Base-by-base conservation (phyloP, 2,888 invertebrate genomes). In the Xestia c-nigrum region DNA sequence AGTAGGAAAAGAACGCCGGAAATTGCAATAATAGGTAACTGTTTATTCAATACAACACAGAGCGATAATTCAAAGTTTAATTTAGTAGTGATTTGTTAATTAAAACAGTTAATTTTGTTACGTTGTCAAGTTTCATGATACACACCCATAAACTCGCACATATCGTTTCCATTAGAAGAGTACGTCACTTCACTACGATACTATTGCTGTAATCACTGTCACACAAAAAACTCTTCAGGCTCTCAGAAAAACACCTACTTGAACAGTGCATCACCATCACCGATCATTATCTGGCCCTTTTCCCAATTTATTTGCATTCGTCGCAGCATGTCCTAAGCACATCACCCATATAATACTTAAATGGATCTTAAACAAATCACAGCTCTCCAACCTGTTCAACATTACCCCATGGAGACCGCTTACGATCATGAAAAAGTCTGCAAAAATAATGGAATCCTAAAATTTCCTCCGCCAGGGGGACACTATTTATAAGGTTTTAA, bases 401-500 rank as follows among this genome's bases (percentile, higher is more conserved):
- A 85, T 68, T 74, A 86, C 80, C 85, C 89, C 90, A 79, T n/a
- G 12, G 84, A 88, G 91, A 87, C 86, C 88, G 83, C 86, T 90
- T 90, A 90, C 89, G 88, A 89, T 90, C 90, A 88, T 88, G 90
- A 91, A 92, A 92, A 94, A 92, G 90, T 89, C 88, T 87, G 87
- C 90, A 89, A 89, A 89, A 89, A 89, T 90, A 90, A 90, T 89
- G 91, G 91, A 92, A 93, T 92, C 90, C 91, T 90, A 90, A 92
- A 93, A 93, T 92, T 93, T 85, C 89, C 87, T 89, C 92, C 91
- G 83, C 73, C 80, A 64, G 81, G 92, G 93, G 93, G 93, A 92
- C 93, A 94, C 94, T 95, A 94, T 94, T 94, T 94, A 94, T 93
- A 94, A 93, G 93, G 91, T 94, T 93, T 92, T 92, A 93, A 93